Base-by-base conservation (phyloP, 2,888 invertebrate species). In the Corbicula japonica region DNA sequence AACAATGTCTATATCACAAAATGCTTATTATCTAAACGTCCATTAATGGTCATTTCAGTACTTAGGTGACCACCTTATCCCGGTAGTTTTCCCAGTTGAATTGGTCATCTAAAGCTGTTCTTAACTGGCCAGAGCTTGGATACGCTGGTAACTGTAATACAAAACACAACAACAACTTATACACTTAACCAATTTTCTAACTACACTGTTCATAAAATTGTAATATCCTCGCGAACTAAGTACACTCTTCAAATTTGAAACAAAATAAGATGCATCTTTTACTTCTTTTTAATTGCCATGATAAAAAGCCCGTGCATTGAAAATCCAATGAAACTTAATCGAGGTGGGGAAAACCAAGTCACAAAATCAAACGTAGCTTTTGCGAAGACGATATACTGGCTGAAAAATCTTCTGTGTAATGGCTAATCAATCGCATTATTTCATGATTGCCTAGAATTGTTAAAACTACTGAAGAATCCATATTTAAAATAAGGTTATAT, bases 41-140 rank as follows among this genome's bases (percentile, higher is more conserved):
- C n/a, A n/a, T n/a, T n/a, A n/a, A n/a, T n/a, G n/a, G n/a, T n/a
- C n/a, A 70, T 54, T 62, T 72, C 30, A 76, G 23, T 15, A 80
- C 58, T 58, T 84, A 83, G 26, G 50, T 65, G 12, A 86, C 60
- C 1, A 86, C 80, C 46, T 79, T 77, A 26, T 71, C 77, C 74
- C 79, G 74, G 52, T 83, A 86, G 32, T 61, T 70, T 28, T 81
- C 81, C 86, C 86, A 86, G 35, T 76, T 63, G 1, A 83, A 52
- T 66, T 86, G 79, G 34, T 84, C 80, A 60, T 81, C 80, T 10
- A 86, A 68, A 12, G 84, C 86, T 21, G 68, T 66, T 48, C 81
- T 38, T 4, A 86, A 65, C 23, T 84, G 80, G 15, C 68, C 79
- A n/a, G 77, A 63, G 48, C 69, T 80, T 18, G 86, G 86, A 74